Evolutionary conservation across 2,797 vertebrate species (phyloP), one percentile per base, ranked within the genome.

Genomic region (Esox masquinongy): DNA sequence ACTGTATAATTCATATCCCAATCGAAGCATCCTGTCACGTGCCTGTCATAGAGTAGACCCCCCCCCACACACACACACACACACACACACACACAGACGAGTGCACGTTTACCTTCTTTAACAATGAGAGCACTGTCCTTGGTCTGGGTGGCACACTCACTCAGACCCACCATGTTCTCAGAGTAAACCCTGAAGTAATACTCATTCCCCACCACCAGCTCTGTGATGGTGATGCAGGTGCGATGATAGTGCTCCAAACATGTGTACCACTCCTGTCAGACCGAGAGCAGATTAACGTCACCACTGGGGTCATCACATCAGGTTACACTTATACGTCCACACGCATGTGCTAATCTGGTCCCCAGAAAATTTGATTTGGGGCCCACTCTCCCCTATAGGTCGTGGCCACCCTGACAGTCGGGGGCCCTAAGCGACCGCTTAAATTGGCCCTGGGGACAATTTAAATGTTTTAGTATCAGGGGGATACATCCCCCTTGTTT

Each of bases 161-260:
- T 99, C 77, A 96, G 94, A 74, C 98, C 98, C 0, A 97, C 99
- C 95, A 99, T 98, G 87, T 99, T 99, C 88, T 99, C 98, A 0
- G 98, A 90, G 61, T 94, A 99, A 87, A 99, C 87, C 63, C 98
- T 94, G 93, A 99, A 99, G 90, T 93, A 99, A 86, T 99, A 99
- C 73, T 99, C 98, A 0, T 99, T 99, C 31, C 98, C 97, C n/a
- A 99, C 96, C 88, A 99, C 94, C 79, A 99, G 94, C 74, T 99
- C 98, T 0, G 94, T 94, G 84, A 99, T 95, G 89, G 97, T 97
- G 84, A 97, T 95, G 29, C 89, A 96, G 81, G 90, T 97, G 85
- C 97, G 95, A 88, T 99, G 98, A 85, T 98, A 99, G 85, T 99
- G 98, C 88, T 99, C 98, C 0, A 98, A 87, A 78, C 97, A 97